phyloP scores from a whole-genome alignment of 2,888 invertebrate species.

The Asteroscopus sphinx region DNA sequence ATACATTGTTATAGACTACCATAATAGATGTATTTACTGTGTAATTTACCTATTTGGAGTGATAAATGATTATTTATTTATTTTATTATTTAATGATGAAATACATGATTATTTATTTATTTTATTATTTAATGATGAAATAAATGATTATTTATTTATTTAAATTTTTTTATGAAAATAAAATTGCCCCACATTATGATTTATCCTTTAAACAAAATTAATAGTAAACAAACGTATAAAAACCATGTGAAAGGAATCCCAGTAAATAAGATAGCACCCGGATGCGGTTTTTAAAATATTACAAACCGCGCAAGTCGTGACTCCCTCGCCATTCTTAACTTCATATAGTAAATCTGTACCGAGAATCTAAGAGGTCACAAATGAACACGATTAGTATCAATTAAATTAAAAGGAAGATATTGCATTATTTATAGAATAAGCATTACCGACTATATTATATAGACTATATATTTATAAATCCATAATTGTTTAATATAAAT shows the following conservation, averaged over 20 bases:
- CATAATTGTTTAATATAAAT: slow-evolving; percentile 6
- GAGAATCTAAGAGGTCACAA: slow-evolving; percentile 25
- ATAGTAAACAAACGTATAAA: slow-evolving; percentile 15
- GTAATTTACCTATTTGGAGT: no score
- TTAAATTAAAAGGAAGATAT: slow-evolving; percentile 23
- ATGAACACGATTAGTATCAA: slow-evolving; percentile 31
- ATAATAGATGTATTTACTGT: no score
- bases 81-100: no score
- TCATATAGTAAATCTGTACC: slow-evolving; percentile 10
- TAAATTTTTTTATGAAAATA: no score
- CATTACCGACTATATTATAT: slow-evolving; percentile 13
- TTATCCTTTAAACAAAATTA: no score
- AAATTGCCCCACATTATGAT: not conserved
- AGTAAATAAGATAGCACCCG: slow-evolving; percentile 41
- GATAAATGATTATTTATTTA: no score
- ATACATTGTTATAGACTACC: no score
- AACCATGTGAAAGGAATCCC: slow-evolving; percentile 27
- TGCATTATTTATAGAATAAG: slow-evolving; percentile 29
- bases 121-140: no score
- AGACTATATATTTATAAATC: slow-evolving; percentile 13
- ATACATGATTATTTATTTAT: no score
- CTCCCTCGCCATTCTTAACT: slow-evolving; percentile 26
- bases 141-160: no score
- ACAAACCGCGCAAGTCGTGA: slow-evolving; percentile 44
- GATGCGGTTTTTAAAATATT: slow-evolving; percentile 52